Base-by-base conservation (phyloP, 2,113 vertebrate species). In the Psophia crepitans region DNA sequence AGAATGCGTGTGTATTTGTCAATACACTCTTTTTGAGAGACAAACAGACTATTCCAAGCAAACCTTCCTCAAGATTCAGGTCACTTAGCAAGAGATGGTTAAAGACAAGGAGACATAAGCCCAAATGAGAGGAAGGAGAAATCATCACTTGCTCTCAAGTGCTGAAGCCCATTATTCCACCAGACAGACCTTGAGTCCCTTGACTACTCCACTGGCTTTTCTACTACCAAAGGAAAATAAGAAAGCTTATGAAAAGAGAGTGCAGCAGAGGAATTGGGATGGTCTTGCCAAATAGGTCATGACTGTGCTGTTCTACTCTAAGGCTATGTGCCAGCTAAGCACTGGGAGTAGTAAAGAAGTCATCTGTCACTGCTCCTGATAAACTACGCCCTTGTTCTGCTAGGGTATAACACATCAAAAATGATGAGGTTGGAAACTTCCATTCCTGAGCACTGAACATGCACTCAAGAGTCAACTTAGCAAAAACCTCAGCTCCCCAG, bases 211-310 rank as follows among this genome's bases (percentile, higher is more conserved):
- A 0, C 15, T 79, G 44, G 24, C 22, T 80, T 77, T 83, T 68
- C 33, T 61, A 64, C 37, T 49, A 80, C 19, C 14, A 49, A 51
- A 89, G 24, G 14, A 74, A 87, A 95, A 69, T 8, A 69, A 61
- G 35, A 65, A 76, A 26, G 23, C 48, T 65, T 19, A 69, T 20
- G 4, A 57, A 71, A 90, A 86, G 9, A 13, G 39, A 66, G 6
- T 9, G 8, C 24, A 87, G 28, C 21, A 58, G 28, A 82, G 8
- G 32, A 84, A 89, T 65, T 83, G 20, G 33, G 35, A 78, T 30
- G 14, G 58, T 66, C 48, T 69, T 79, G 87, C 93, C 95, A 96
- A 95, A 93, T 79, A 75, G 91, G 78, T 89, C 95, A 91, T 10
- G 22, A 60, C 51, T 44, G 44, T 13, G 27, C 70, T 69, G n/a